These are phyloP conservation scores for Lepidurus couesii DNA, from an alignment of 1,140 invertebrate genomes.

Conservation along the genomic window DNA sequence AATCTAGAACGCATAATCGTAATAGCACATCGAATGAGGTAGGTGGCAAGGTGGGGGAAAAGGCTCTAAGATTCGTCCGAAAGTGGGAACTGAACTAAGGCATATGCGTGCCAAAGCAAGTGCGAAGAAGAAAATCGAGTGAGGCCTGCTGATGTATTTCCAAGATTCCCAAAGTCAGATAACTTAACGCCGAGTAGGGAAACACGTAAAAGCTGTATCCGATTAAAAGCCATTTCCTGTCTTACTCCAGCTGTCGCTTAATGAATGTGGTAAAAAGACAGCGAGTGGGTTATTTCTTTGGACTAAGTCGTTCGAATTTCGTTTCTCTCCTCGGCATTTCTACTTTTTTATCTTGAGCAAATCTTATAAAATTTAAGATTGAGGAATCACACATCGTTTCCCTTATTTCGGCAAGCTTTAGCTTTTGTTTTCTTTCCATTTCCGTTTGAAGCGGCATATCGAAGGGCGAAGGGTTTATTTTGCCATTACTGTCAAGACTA, in stretches of 20 bases:
- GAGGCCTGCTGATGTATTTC: neutral
- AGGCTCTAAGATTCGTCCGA: neutral
- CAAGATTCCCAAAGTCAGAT: neutral
- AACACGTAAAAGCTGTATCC: slow-evolving; percentile 11
- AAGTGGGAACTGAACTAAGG: neutral
- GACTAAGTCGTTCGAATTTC: no score
- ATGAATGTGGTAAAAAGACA: slow-evolving; percentile 7
- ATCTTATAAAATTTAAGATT: no score
- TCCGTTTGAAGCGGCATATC: neutral
- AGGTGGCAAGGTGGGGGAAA: neutral
- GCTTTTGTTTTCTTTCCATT: no score
- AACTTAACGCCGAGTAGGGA: neutral
- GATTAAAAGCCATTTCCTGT: slow-evolving; percentile 8
- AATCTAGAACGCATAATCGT: neutral
- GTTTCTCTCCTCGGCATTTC: no score
- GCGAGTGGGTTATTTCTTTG: neutral
- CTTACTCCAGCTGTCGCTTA: slow-evolving; percentile 6
- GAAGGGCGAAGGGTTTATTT: neutral
- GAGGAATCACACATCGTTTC: no score
- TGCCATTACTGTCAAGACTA: neutral
- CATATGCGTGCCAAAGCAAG: neutral
- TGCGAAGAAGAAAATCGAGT: neutral
- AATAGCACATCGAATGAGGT: neutral
- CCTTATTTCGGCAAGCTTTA: no score
- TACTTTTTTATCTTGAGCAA: no score